Evolutionary conservation across 2,888 invertebrate species (phyloP), one percentile per base, ranked within the genome.

Genomic region (Hirudinaria manillensis): DNA sequence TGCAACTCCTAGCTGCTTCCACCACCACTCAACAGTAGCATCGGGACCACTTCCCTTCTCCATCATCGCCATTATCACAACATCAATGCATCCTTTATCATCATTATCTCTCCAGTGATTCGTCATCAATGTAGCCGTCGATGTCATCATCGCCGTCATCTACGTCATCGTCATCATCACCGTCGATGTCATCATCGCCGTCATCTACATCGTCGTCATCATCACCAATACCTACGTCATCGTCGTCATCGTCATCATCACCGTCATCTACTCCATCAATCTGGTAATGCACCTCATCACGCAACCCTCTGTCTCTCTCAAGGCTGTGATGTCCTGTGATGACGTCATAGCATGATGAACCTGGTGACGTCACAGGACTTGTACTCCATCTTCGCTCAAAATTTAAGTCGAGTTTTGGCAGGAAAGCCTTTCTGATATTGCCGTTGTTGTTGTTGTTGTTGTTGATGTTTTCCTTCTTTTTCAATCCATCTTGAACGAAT

Each of bases 181-280:
- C 61, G 29, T 16, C 24, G 10, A 21, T n/a, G n/a, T 61, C 61
- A 61, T 61, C 61, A 61, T 61, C 61, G 13, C 24, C 61, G 19
- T 61, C 61, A 29, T 61, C 61, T 21, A 21, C 61, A 61, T 61
- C 61, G 1, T 61, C 61, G n/a, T 61, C 61, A 61, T 61, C 56
- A n/a, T 61, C 6, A 61, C n/a, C 61, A 61, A 2, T n/a, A 19
- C 13, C 61, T 2, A 21, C 61, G 21, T 61, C 24, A 10, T 61
- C 61, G 21, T 16, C 61, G 19, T 61, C 61, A 10, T 16, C 53
- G 53, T 53, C 61, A 16, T 61, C 29, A 1, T 61, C 61, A 1
- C n/a, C 61, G 3, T 61, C 61, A n/a, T n/a, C 61, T 27, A 27
- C 61, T 2, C n/a, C 61, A 61, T 61, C 24, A n/a, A 7, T 3